phyloP scores from a whole-genome alignment of 2,888 invertebrate genomes.

The Drosophila prolongata region DNA sequence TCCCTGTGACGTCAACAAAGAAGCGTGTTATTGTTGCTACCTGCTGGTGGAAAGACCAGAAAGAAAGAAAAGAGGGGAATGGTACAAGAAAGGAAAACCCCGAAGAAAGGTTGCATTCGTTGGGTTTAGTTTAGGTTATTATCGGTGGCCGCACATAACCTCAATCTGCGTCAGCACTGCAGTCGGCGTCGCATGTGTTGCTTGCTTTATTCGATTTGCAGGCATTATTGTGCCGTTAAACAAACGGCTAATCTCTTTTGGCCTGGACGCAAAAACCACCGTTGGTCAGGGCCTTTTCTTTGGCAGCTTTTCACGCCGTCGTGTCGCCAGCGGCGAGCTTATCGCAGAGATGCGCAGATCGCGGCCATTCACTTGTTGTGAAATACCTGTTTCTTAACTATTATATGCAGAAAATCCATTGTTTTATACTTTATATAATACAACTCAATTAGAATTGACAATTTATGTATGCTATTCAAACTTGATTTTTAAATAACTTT shows the following conservation, averaged over 20 bases:
- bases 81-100: background rate
- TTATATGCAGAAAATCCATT: too few species aligned
- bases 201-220: slow-evolving; percentile 4
- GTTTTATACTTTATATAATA: too few species aligned
- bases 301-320: slow-evolving; percentile 29
- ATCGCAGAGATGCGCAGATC: slow-evolving; percentile 30
- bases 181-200: slow-evolving; percentile 33
- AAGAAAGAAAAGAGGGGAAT: background rate
- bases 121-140: slow-evolving; percentile 33
- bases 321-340: slow-evolving; percentile 33
- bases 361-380: background rate
- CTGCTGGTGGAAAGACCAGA: slow-evolving; percentile 8
- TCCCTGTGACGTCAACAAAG: slow-evolving; percentile 69
- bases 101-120: slow-evolving; percentile 29
- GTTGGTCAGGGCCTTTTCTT: slow-evolving; percentile 16
- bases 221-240: slow-evolving; percentile 12
- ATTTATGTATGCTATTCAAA: too few species aligned
- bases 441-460: too few species aligned
- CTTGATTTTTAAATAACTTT: too few species aligned
- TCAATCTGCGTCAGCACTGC: slow-evolving; percentile 32
- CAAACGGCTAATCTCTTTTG: slow-evolving; percentile 28
- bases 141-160: slow-evolving; percentile 33
- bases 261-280: slow-evolving; percentile 15
- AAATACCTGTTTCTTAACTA: background rate
- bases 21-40: slow-evolving; percentile 39